These are phyloP conservation scores for Cheilosia vulpina DNA, from an alignment of 2,888 invertebrate species.

Conservation along the genomic window DNA sequence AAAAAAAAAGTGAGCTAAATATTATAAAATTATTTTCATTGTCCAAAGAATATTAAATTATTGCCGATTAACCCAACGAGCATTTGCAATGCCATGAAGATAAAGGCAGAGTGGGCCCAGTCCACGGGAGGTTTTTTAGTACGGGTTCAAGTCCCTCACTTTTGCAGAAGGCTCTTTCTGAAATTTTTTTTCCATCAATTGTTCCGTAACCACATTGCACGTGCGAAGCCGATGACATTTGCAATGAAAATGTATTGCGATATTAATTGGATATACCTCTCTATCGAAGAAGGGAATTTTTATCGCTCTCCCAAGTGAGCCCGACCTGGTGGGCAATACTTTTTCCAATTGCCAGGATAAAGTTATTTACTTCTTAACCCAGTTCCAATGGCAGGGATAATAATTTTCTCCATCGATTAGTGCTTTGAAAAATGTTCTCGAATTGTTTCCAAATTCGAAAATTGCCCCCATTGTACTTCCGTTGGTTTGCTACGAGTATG, in stretches of 20 bases:
- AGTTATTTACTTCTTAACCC: constrained; percentile 28
- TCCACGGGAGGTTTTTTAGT: no score
- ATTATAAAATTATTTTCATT: no score
- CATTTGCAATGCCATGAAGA: no score
- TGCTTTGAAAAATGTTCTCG: constrained; percentile 16
- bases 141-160: no score
- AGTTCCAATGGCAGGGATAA: constrained; percentile 32
- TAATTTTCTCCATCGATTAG: constrained; percentile 39
- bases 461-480: constrained; percentile 13
- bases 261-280: constrained; percentile 6
- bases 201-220: no score
- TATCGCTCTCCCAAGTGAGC: neutral
- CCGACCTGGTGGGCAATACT: neutral
- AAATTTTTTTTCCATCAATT: no score
- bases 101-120: no score
- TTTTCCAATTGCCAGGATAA: constrained; percentile 16
- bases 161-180: no score
- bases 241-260: constrained; percentile 14
- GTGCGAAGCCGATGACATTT: constrained; percentile 5
- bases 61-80: no score
- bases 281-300: neutral
- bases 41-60: no score
- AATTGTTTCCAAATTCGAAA: constrained; percentile 20
- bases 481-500: neutral
- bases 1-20: no score